Evolutionary conservation across 2,113 vertebrate species (phyloP), one percentile per base, ranked within the genome.

Genomic region (Solea senegalensis): DNA sequence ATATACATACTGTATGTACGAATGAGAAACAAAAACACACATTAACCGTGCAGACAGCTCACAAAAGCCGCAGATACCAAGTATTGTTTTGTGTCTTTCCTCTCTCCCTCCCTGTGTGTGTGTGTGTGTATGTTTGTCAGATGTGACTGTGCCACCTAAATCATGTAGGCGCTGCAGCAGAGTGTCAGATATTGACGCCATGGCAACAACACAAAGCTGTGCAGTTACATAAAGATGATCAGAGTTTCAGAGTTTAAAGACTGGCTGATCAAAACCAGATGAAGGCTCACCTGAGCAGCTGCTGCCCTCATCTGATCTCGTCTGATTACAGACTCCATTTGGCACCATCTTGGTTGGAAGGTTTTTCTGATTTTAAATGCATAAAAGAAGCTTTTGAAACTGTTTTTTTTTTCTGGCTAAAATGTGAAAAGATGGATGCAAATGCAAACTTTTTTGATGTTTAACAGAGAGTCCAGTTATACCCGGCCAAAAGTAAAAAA

Each of bases 121-220:
- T 68, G 78, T 50, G 65, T 57, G 64, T 43, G 63, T 14, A 74
- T 62, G 66, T 72, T 75, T 74, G 76, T 85, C 74, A 76, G 69
- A 83, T 81, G 84, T 82, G 83, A 84, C 86, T 80, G 79, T 80
- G 81, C 73, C 81, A 81, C 73, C 78, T 83, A 83, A 89, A 85
- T 78, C 83, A 86, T 78, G 87, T 86, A 87, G 87, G 87, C 82
- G 78, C 87, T 80, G 82, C 82, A 83, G 87, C 74, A 66, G 67
- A 70, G 81, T 79, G 82, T 85, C 83, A 83, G 72, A 85, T 75
- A 87, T 85, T 16, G 78, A 82, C 54, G 57, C 83, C 87, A 89
- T 89, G 87, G 87, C 85, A 89, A 89, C 85, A 84, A 76, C 87
- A 86, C 74, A 86, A 87, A 78, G 76, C 80, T 74, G 80, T 15